phyloP scores from a whole-genome alignment of 2,888 invertebrate genomes.

The Metallyticus violacea region DNA sequence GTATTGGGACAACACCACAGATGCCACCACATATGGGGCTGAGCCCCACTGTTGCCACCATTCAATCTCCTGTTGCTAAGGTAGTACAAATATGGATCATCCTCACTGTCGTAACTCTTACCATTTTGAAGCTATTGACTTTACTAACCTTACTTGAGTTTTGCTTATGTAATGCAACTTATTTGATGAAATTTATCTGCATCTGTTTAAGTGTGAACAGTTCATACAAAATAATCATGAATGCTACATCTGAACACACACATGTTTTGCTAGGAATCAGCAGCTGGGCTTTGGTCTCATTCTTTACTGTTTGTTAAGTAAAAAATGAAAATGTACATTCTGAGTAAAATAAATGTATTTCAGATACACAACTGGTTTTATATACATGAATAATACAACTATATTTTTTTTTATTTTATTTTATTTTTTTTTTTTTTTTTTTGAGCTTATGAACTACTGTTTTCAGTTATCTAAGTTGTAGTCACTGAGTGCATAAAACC shows the following conservation, averaged over 20 bases:
- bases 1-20: neutral
- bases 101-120: neutral
- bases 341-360: neutral
- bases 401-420: no score
- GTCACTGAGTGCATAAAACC: neutral
- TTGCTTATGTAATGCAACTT: neutral
- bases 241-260: neutral
- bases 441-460: neutral
- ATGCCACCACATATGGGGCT: neutral
- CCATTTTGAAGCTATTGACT: neutral
- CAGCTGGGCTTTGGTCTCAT: neutral
- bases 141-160: neutral
- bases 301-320: neutral
- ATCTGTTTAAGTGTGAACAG: neutral
- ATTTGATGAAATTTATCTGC: neutral
- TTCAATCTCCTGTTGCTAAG: slow-evolving; percentile 8
- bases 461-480: neutral
- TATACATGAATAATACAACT: no score
- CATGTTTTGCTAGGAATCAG: neutral
- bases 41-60: neutral
- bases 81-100: neutral
- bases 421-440: no score
- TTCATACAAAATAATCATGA: neutral
- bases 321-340: neutral
- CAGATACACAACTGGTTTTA: neutral